Evolutionary conservation across 2,888 invertebrate genomes (phyloP), one percentile per base, ranked within the genome.

Genomic region (Acrobasis repandana): DNA sequence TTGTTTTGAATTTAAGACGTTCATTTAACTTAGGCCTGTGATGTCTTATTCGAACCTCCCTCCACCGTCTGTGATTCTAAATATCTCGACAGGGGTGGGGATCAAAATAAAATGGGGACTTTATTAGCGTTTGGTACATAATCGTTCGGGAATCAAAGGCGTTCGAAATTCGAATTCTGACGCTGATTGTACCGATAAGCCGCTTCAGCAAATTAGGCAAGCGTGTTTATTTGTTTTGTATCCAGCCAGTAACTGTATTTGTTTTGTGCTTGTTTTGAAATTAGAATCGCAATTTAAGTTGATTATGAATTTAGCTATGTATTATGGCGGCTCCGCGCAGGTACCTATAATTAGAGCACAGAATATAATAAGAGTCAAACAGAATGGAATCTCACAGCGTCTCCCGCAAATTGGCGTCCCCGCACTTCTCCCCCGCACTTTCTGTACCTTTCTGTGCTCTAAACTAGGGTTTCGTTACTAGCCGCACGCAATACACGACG

Each of bases 1-100:
- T 84, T 85, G 82, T 88, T 86, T 87, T 83, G 85, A 89, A 84
- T 87, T 79, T 80, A 76, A 84, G 80, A 77, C 76, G 79, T 70
- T 79, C 79, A 80, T 77, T 82, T 76, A 76, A 79, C 69, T 77
- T 76, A 71, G 80, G 71, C 70, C 76, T 73, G 63, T 69, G 70
- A 72, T 72, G 68, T 76, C 69, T 72, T 67, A 61, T 66, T 65
- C 63, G 59, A 59, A 65, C 56, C 58, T 61, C 62, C 67, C 61
- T 43, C 64, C 61, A 61, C 69, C 65, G 67, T 63, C 69, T 70
- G 70, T 64, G 61, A 65, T 60, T 58, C 15, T 52, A 66, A 58
- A 63, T 61, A 67, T 61, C 62, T 15, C 68, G 65, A 66, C 62
- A 63, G 66, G 58, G 63, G 61, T 52, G 69, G 64, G 66, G 78